Evolutionary conservation across 2,888 invertebrate species (phyloP).

Genomic region (Leptothorax acervorum): DNA sequence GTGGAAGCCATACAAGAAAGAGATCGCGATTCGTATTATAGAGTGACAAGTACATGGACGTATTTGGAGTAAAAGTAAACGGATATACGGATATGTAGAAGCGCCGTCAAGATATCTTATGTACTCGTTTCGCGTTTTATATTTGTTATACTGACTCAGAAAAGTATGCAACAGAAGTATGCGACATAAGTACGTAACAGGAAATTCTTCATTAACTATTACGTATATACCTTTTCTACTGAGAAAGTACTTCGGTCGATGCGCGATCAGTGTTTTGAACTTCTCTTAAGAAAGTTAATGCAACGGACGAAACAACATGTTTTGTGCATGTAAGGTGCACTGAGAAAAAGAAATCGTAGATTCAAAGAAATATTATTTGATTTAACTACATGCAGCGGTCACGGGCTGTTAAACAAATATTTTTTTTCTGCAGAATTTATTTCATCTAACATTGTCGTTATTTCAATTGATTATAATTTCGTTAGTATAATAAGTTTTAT

Average conservation of each 20-base stretch:
- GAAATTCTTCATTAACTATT: background rate
- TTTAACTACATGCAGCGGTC: no score
- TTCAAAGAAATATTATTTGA: no score
- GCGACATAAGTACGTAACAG: background rate
- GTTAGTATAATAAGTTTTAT: no score
- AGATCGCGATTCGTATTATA: background rate
- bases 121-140: background rate
- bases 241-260: background rate
- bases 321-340: background rate
- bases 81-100: background rate
- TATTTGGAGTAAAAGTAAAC: slow-evolving; percentile 14
- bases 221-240: background rate
- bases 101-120: background rate
- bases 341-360: no score
- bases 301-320: background rate
- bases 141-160: background rate
- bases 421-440: no score
- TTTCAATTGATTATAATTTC: no score
- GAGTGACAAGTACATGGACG: background rate
- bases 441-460: no score
- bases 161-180: background rate
- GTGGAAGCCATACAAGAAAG: background rate
- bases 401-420: no score
- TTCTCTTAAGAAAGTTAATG: background rate
- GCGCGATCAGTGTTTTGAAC: background rate